These are phyloP conservation scores for Ormia ochracea DNA, from an alignment of 2,888 invertebrate species.

Conservation along the genomic window DNA sequence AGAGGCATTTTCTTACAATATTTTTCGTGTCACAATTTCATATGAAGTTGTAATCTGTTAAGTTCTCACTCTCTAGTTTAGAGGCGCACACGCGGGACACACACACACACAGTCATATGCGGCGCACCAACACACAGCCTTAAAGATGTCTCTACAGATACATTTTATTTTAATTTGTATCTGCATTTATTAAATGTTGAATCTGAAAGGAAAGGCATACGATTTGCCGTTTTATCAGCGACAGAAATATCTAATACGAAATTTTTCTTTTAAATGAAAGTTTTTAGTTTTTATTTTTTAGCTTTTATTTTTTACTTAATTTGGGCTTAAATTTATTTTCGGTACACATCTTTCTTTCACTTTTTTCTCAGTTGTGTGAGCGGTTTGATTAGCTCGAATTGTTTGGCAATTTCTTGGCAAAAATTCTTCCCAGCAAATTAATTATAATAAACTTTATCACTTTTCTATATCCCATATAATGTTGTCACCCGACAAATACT, in stretches of 20 bases:
- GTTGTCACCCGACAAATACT: no score
- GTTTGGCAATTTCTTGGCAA: slow-evolving; percentile 13
- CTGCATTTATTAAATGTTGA: slow-evolving; percentile 31
- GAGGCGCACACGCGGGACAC: not conserved
- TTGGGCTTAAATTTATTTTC: not conserved
- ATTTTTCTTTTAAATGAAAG: slow-evolving; percentile 56
- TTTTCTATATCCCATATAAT: no score
- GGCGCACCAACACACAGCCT: not conserved
- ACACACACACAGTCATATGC: not conserved
- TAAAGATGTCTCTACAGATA: not conserved
- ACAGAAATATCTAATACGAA: not conserved
- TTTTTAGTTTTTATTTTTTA: slow-evolving; percentile 33
- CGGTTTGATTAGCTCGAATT: not conserved
- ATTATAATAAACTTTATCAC: no score
- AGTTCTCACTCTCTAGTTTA: slow-evolving; percentile 21
- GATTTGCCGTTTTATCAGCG: not conserved
- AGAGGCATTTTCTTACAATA: slow-evolving; percentile 16
- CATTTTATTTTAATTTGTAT: slow-evolving; percentile 22
- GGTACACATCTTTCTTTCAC: slow-evolving; percentile 33
- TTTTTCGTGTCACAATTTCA: slow-evolving; percentile 44
- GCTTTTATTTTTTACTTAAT: not conserved
- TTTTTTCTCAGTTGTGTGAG: slow-evolving; percentile 31
- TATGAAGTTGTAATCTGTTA: slow-evolving; percentile 45
- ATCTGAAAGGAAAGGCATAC: slow-evolving; percentile 38
- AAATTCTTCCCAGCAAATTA: no score